Percentiles rank a stretch among this genome's conserved stretches.
phyloP scores from a whole-genome alignment of 2,888 invertebrate genomes.

The Mamestra brassicae region DNA sequence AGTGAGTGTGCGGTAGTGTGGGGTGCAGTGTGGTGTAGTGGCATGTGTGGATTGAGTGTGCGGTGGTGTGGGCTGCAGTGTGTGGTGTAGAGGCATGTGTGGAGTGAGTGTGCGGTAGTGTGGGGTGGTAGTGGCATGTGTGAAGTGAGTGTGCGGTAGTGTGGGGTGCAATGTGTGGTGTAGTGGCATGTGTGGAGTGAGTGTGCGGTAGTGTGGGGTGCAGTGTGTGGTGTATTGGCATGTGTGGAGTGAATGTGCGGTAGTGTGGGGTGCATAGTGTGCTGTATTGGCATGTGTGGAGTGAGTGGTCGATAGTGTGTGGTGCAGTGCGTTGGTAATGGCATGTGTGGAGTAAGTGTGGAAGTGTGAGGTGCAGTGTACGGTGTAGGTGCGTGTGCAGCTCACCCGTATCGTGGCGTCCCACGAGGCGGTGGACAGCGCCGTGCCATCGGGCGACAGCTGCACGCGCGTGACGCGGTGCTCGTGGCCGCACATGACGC shows the following conservation, averaged over 20 bases:
- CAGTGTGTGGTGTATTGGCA: neutral
- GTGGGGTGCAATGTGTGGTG: too few species aligned
- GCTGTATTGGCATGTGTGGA: slow-evolving; percentile 80
- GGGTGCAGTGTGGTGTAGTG: neutral
- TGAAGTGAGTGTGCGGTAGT: too few species aligned
- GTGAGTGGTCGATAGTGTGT: neutral
- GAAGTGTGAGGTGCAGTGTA: too few species aligned
- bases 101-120: neutral
- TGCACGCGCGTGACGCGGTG: slow-evolving; percentile 98
- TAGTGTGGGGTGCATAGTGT: too few species aligned
- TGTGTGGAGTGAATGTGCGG: slow-evolving; percentile 19
- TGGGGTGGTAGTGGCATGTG: too few species aligned
- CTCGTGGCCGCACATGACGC: slow-evolving; percentile 98
- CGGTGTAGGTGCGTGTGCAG: neutral
- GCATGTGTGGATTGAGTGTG: slow-evolving; percentile 16
- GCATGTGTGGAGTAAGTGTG: too few species aligned
- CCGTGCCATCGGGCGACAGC: slow-evolving; percentile 99
- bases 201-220: too few species aligned
- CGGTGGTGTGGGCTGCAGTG: neutral
- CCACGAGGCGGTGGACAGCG: slow-evolving; percentile 99
- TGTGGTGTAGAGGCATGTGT: slow-evolving; percentile 80
- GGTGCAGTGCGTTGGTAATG: too few species aligned
- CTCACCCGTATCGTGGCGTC: slow-evolving; percentile 87
- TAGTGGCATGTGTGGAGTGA: too few species aligned
- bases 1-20: neutral